A percentile compares a stretch with the other conserved stretches of the same genome.
phyloP scores from a whole-genome alignment of 2,113 vertebrate genomes.

The Megaceryle maxima region DNA sequence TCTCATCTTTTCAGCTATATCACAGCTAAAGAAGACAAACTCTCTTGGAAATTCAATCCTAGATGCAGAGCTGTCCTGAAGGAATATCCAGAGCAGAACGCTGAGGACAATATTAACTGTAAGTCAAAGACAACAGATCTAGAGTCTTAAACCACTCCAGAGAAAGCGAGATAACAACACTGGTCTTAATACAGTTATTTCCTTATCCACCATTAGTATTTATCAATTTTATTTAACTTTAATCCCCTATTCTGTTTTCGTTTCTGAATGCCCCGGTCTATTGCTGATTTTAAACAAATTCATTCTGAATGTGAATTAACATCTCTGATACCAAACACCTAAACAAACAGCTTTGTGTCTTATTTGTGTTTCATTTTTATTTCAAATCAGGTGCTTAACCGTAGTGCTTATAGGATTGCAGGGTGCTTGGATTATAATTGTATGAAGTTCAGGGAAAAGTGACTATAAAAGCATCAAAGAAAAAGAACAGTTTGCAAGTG shows the following conservation, averaged over 20 bases:
- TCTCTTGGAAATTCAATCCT: not conserved
- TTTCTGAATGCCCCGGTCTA: not conserved
- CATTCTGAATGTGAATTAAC: conserved; percentile 13
- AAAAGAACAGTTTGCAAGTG: conserved; percentile 43
- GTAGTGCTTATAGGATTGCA: not conserved
- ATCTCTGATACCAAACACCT: not conserved
- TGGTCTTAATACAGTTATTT: not conserved
- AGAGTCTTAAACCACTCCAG: not conserved
- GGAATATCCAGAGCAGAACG: not conserved
- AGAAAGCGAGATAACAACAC: not conserved
- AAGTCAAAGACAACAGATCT: not conserved
- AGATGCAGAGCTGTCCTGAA: not conserved
- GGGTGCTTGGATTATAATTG: not conserved
- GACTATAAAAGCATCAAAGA: not conserved
- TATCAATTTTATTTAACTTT: not conserved
- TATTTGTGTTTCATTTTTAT: conserved; percentile 2
- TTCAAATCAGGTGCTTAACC: conserved; percentile 16
- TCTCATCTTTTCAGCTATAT: not conserved
- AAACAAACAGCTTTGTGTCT: not conserved
- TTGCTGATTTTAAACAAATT: conserved; percentile 8
- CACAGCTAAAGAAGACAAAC: not conserved
- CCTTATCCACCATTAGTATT: not conserved
- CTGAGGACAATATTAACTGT: not conserved
- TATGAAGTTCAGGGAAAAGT: conserved; percentile 5
- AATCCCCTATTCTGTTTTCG: conserved; percentile 3